Evolutionary conservation across 1,140 invertebrate genomes (phyloP).

Genomic region (Thalassaphorura encarpata): DNA sequence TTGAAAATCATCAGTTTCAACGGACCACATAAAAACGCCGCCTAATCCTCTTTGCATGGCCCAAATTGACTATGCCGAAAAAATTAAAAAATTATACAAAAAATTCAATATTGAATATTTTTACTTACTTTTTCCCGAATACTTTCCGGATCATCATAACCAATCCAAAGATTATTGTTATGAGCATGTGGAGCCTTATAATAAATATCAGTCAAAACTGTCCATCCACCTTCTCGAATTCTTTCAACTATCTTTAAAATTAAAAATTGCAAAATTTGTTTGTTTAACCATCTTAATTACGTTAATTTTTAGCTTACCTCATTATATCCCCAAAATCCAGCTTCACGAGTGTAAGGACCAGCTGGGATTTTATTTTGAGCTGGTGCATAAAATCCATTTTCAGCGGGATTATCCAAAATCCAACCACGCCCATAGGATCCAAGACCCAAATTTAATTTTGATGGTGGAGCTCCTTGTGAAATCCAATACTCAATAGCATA

Average conservation of each 20-base stretch:
- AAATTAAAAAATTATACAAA: not conserved
- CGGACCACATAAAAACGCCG: slow-evolving; percentile 44
- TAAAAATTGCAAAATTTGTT: no score
- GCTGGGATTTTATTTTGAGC: slow-evolving; percentile 50
- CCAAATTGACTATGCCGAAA: slow-evolving; percentile 21
- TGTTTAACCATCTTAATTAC: no score
- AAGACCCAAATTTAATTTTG: slow-evolving; percentile 47
- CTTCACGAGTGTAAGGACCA: slow-evolving; percentile 66
- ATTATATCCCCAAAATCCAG: slow-evolving; percentile 79
- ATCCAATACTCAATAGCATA: slow-evolving; percentile 38
- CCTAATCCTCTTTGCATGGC: slow-evolving; percentile 33
- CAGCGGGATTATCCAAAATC: slow-evolving; percentile 36
- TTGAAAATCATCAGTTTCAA: slow-evolving; percentile 37
- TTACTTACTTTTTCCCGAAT: slow-evolving; percentile 31
- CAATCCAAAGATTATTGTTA: slow-evolving; percentile 54
- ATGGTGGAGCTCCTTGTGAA: slow-evolving; percentile 41
- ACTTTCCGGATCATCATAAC: slow-evolving; percentile 55
- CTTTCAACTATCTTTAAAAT: not conserved
- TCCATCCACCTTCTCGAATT: slow-evolving; percentile 37
- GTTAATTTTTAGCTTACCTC: no score
- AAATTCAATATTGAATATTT: not conserved
- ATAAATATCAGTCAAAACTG: slow-evolving; percentile 42
- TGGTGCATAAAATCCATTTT: slow-evolving; percentile 41
- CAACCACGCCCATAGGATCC: slow-evolving; percentile 46
- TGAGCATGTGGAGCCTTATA: slow-evolving; percentile 54